phyloP scores from a whole-genome alignment of 2,113 vertebrate genomes.

The Pungitius pungitius region DNA sequence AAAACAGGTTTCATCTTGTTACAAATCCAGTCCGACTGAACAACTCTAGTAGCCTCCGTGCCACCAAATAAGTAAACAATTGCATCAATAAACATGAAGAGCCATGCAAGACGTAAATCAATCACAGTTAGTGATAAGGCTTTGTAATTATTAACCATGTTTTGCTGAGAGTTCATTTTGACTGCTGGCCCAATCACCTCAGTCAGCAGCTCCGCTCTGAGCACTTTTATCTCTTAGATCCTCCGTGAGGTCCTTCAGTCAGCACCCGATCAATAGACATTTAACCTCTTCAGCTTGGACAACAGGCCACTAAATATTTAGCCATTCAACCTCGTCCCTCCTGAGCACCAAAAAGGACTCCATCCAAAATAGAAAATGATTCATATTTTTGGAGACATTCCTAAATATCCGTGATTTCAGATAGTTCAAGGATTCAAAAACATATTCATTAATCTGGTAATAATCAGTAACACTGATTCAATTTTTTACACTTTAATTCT shows the following conservation, averaged over 20 bases:
- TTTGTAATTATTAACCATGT: slow-evolving; percentile 83
- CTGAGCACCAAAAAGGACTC: not conserved
- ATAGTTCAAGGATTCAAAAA: not conserved
- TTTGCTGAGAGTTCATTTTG: slow-evolving; percentile 83
- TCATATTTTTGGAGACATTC: not conserved
- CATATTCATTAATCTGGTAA: not conserved
- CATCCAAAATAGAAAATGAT: not conserved
- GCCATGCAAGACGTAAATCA: slow-evolving; percentile 83
- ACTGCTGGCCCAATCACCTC: slow-evolving; percentile 65
- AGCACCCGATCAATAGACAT: slow-evolving; percentile 60
- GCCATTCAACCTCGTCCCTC: slow-evolving; percentile 6
- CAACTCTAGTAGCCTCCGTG: slow-evolving; percentile 67
- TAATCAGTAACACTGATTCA: not conserved
- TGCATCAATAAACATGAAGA: slow-evolving; percentile 84
- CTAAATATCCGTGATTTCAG: not conserved
- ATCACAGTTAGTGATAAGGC: slow-evolving; percentile 83
- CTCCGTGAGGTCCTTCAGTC: slow-evolving; percentile 44
- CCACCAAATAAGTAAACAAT: slow-evolving; percentile 84
- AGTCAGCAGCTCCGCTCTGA: slow-evolving; percentile 70
- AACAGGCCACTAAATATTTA: slow-evolving; percentile 48
- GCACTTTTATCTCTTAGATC: slow-evolving; percentile 62
- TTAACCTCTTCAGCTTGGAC: slow-evolving; percentile 52
- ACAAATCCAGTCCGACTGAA: slow-evolving; percentile 39
- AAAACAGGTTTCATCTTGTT: slow-evolving; percentile 15
- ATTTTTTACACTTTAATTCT: no score